Conservation (phyloP, 1,140 invertebrate genomes). For the Ericerus pela region DNA sequence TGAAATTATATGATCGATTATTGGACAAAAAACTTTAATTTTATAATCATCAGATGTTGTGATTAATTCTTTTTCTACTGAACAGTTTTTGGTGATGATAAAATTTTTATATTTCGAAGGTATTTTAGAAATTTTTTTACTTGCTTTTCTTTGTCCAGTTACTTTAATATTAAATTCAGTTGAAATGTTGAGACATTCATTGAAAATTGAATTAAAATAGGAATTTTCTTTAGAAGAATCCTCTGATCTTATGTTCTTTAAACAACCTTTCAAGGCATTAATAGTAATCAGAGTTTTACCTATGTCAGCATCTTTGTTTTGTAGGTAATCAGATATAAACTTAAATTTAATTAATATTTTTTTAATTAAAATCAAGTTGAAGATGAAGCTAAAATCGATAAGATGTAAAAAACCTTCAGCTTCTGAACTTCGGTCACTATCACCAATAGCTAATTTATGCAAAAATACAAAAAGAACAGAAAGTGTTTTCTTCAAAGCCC, state of each 20-base stretch:
- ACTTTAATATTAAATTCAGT: constrained; percentile 1
- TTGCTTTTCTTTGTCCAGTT: not conserved
- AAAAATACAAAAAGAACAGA: not conserved
- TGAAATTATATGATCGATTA: constrained; percentile 6
- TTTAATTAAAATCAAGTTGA: constrained; percentile 4
- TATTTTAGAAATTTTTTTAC: not conserved
- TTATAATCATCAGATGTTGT: constrained; percentile 4
- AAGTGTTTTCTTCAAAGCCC: not conserved
- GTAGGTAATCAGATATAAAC: constrained; percentile 1
- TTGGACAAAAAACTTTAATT: not conserved
- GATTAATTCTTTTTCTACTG: not conserved
- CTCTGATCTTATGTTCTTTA: constrained; percentile 2
- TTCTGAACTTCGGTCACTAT: not conserved
- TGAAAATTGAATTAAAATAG: constrained; percentile 3
- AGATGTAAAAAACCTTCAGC: not conserved
- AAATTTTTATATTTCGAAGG: not conserved
- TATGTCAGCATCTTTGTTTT: constrained; percentile 10
- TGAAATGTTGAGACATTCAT: not conserved
- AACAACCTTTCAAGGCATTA: constrained; percentile 1
- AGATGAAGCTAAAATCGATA: constrained; percentile 12
- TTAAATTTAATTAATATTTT: not conserved
- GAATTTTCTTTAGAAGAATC: not conserved
- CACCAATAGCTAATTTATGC: not conserved
- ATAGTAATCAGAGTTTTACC: not conserved
- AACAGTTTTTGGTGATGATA: not conserved